Conservation (phyloP, 2,797 vertebrate species). For the Vireo griseus region DNA sequence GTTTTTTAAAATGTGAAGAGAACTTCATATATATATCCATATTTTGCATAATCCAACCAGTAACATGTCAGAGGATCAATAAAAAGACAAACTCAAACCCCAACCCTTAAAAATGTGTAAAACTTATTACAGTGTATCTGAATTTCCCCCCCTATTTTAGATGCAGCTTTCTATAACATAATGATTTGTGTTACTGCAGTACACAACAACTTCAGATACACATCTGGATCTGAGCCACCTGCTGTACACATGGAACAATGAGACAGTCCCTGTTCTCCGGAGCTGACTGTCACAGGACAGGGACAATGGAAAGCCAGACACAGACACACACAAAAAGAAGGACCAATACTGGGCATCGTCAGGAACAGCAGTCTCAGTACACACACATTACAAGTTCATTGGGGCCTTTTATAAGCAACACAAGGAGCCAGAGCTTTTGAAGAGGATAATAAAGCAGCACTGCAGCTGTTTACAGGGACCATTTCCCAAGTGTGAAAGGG, state of each 20-base stretch:
- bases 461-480: slow-evolving; percentile 57
- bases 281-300: background rate
- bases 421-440: slow-evolving; percentile 34
- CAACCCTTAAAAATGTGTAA: background rate
- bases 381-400: background rate
- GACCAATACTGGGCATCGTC: background rate
- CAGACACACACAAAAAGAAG: background rate
- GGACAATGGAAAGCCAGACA: background rate
- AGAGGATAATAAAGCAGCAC: slow-evolving; percentile 44
- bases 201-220: background rate
- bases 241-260: background rate
- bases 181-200: background rate
- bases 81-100: background rate
- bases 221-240: slow-evolving; percentile 28
- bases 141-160: background rate
- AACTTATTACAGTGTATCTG: background rate
- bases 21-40: background rate
- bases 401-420: slow-evolving; percentile 33
- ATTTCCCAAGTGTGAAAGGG: slow-evolving; percentile 47
- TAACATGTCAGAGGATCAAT: background rate
- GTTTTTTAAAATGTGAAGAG: background rate
- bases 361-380: background rate
- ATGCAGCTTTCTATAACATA: background rate
- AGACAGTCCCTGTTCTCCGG: background rate
- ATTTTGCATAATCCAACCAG: background rate